A percentile compares a stretch with the other conserved stretches of the same genome.
Evolutionary conservation across 2,113 vertebrate species (phyloP).

Genomic region (Gobius niger): DNA sequence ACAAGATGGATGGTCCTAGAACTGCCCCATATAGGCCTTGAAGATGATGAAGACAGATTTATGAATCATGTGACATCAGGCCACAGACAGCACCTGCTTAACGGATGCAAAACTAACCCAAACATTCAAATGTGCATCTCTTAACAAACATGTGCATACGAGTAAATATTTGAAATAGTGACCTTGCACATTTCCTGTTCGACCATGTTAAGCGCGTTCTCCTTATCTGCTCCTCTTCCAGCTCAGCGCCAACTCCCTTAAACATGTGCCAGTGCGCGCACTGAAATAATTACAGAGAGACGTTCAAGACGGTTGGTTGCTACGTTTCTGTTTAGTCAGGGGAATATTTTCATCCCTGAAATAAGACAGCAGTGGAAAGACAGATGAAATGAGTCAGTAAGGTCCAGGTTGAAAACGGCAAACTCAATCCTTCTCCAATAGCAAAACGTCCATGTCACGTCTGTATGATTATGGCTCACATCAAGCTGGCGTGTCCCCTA

Average conservation of each 20-base stretch:
- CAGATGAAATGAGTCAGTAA: neutral
- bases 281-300: neutral
- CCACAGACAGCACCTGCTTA: constrained; percentile 30
- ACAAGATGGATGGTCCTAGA: constrained; percentile 59
- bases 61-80: constrained; percentile 66
- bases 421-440: constrained; percentile 2
- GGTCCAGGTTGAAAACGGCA: neutral
- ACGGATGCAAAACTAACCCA: constrained; percentile 15
- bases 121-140: constrained; percentile 30
- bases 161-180: constrained; percentile 58
- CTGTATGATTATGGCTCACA: constrained; percentile 26
- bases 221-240: constrained; percentile 25
- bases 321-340: constrained; percentile 8
- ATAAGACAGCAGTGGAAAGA: neutral
- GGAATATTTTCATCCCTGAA: neutral
- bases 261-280: neutral
- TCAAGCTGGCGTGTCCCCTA: constrained; percentile 10
- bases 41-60: constrained; percentile 63
- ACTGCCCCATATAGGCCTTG: constrained; percentile 51
- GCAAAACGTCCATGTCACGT: constrained; percentile 11
- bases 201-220: constrained; percentile 43
- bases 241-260: neutral
- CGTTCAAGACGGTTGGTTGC: neutral
- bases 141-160: constrained; percentile 36
- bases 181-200: constrained; percentile 55